phyloP scores from a whole-genome alignment of 2,113 vertebrate genomes.

The Tiliqua scincoides region DNA sequence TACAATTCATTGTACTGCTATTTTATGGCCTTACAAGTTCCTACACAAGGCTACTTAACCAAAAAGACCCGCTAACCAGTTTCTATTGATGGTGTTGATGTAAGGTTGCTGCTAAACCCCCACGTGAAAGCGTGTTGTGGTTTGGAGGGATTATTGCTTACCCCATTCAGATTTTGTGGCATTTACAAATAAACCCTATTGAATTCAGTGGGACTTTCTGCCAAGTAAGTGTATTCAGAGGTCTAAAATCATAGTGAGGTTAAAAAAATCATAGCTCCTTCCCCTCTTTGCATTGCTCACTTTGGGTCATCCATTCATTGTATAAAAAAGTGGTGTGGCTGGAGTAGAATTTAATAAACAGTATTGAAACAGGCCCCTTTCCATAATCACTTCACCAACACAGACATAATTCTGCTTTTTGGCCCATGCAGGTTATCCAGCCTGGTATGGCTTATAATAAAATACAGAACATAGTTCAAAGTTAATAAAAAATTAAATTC shows the following conservation, averaged over 20 bases:
- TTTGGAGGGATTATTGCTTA: too few species aligned
- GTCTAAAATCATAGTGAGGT: too few species aligned
- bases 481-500: conserved; percentile 65
- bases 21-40: conserved; percentile 22
- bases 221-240: too few species aligned
- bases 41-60: not conserved
- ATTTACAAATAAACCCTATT: too few species aligned
- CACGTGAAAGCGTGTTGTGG: too few species aligned
- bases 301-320: too few species aligned
- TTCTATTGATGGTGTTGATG: not conserved
- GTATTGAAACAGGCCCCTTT: conserved; percentile 21
- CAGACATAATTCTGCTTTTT: conserved; percentile 49
- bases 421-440: conserved; percentile 37
- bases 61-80: conserved; percentile 26
- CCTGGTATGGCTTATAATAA: conserved; percentile 43
- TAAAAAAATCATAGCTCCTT: too few species aligned
- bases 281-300: too few species aligned
- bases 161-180: too few species aligned
- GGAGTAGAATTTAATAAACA: not conserved
- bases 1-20: conserved; percentile 24
- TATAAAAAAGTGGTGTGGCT: too few species aligned
- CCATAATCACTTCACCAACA: conserved; percentile 48
- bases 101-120: too few species aligned
- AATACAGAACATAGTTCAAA: conserved; percentile 49
- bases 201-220: too few species aligned